Evolutionary conservation across 2,888 invertebrate species (phyloP).

Genomic region (Cantharis rufa): DNA sequence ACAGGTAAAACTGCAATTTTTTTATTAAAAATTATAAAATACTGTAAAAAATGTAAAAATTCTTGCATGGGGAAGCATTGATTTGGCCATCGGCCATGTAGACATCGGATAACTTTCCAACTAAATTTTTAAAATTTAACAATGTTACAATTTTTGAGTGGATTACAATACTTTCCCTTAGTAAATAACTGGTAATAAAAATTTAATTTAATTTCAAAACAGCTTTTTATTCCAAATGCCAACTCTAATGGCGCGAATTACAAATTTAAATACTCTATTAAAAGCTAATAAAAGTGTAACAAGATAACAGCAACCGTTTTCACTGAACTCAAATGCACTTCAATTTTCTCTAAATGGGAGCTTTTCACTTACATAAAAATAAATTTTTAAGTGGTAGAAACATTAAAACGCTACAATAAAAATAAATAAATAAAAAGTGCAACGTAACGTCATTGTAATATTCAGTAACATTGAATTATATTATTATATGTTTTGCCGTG

Average conservation of each 20-base stretch:
- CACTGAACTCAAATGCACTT: neutral
- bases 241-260: neutral
- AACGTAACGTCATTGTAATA: neutral
- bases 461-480: neutral
- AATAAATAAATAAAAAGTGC: neutral
- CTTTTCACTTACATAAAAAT: neutral
- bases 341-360: neutral
- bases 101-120: too few species aligned
- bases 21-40: too few species aligned
- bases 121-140: too few species aligned
- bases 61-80: too few species aligned
- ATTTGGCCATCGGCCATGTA: too few species aligned
- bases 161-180: too few species aligned
- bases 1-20: constrained; percentile 66
- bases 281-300: neutral
- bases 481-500: neutral
- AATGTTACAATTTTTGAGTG: too few species aligned
- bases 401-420: neutral
- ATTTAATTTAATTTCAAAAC: neutral
- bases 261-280: neutral
- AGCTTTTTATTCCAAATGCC: neutral
- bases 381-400: neutral
- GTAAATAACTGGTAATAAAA: too few species aligned
- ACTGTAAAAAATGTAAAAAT: too few species aligned
- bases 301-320: neutral